Evolutionary conservation across 2,113 vertebrate genomes (phyloP).

Genomic region (Hypanus sabinus): DNA sequence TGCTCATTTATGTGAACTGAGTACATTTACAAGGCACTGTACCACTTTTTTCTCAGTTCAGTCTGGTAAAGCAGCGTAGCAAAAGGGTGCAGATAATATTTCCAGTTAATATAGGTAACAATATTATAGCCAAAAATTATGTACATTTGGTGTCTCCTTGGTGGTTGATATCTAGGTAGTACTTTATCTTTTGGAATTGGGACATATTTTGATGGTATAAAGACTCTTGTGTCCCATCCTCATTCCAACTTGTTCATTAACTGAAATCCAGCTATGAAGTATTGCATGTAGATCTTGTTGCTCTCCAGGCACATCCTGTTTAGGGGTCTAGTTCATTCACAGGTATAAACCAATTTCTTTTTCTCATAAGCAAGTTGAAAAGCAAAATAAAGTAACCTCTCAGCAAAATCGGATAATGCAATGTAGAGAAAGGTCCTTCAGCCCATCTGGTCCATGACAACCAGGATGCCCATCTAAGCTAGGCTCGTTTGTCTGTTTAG

Average conservation of each 20-base stretch:
- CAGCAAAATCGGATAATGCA: not conserved
- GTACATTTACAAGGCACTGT: no score
- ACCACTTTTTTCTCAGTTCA: not conserved
- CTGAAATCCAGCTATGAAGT: not conserved
- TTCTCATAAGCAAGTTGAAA: not conserved
- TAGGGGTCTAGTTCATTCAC: not conserved
- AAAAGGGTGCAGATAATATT: not conserved
- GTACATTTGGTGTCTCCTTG: not conserved
- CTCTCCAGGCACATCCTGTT: not conserved
- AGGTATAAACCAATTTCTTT: no score
- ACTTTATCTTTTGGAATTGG: not conserved
- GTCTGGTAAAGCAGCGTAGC: not conserved
- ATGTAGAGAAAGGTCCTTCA: no score
- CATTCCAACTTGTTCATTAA: not conserved
- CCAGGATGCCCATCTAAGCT: no score
- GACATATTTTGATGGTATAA: no score
- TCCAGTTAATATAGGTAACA: not conserved
- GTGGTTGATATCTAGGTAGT: not conserved
- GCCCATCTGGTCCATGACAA: no score
- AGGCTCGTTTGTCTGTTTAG: no score
- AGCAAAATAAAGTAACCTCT: not conserved
- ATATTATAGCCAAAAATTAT: not conserved
- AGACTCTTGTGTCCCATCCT: not conserved
- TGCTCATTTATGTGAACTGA: no score
- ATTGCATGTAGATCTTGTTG: not conserved